Evolutionary conservation across 2,797 vertebrate species (phyloP), one percentile per base, ranked within the genome.

Genomic region (Sebastes diploproa): DNA sequence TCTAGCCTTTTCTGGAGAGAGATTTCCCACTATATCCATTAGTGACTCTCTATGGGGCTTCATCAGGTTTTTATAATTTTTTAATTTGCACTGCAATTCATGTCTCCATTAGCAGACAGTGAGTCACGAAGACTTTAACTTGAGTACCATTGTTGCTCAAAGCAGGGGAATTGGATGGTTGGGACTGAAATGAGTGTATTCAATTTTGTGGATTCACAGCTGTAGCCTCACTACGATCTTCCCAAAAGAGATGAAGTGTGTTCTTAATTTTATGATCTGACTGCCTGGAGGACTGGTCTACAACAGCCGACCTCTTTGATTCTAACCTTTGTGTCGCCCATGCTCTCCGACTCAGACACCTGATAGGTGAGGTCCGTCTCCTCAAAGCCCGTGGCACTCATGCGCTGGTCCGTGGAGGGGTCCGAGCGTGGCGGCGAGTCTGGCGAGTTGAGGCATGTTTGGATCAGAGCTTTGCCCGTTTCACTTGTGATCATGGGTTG

Each of bases 401-500:
- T 99, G 84, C 98, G 96, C 95, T 99, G 98, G 95, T 99, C 98
- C 20, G 96, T 98, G 90, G 97, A 98, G 3, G 98, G 98, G 93
- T 99, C 98, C 0, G 97, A 97, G 75, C 98, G 97, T 0, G 98
- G 98, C 0, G 98, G 98, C 0, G 98, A 99, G 94, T 99, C 98
- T 0, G 98, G 98, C 9, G 98, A 99, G 94, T 99, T 99, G 89
- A 99, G 97, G 95, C 98, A 99, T 11, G 98, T 99, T 85, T 99
- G 98, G 94, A 99, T 99, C 93, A 99, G 93, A 1, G 98, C 98
- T 92, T 99, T 99, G 71, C 98, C 98, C 0, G 98, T 99, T 94
- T 99, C 98, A 6, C 98, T 99, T 91, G 98, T 99, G 92, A 99
- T 99, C 98, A 99, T 99, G 88, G 98, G 98, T 92, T 99, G 98